A percentile compares a stretch with the other conserved stretches of the same genome.
Evolutionary conservation across 2,888 invertebrate species (phyloP).

Genomic region (Xanthia togata): DNA sequence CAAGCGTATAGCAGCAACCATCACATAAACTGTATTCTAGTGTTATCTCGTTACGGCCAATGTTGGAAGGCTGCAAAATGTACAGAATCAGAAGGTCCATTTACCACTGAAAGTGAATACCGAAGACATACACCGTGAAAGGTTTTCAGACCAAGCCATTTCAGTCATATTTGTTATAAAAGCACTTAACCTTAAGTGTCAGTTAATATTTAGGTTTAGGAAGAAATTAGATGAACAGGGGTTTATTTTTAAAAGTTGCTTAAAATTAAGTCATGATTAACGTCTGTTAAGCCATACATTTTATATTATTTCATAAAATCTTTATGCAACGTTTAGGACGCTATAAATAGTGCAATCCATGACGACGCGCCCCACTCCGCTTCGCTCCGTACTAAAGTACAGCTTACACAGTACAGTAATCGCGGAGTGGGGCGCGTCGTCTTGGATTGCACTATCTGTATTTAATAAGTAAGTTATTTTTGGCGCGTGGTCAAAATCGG

Average conservation of each 20-base stretch:
- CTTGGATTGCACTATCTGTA: no score
- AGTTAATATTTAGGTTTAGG: not conserved
- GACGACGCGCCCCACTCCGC: no score
- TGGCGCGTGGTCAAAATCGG: no score
- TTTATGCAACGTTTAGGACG: not conserved
- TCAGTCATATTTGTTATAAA: not conserved
- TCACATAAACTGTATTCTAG: conserved; percentile 70
- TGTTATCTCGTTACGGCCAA: conserved; percentile 68
- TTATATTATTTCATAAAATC: no score
- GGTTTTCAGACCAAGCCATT: not conserved
- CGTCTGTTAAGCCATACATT: not conserved
- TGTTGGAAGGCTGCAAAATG: conserved; percentile 18
- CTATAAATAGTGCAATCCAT: no score
- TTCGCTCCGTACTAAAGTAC: no score
- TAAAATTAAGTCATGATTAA: not conserved
- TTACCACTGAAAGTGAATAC: not conserved
- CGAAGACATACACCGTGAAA: not conserved
- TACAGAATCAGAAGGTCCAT: conserved; percentile 32
- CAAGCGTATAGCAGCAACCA: conserved; percentile 54
- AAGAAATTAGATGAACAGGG: not conserved
- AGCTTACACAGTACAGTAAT: no score
- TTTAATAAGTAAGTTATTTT: not conserved
- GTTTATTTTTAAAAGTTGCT: not conserved
- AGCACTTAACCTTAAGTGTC: not conserved
- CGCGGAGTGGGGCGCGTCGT: no score